phyloP scores from a whole-genome alignment of 1,140 invertebrate genomes.

The Metopolophium dirhodum region DNA sequence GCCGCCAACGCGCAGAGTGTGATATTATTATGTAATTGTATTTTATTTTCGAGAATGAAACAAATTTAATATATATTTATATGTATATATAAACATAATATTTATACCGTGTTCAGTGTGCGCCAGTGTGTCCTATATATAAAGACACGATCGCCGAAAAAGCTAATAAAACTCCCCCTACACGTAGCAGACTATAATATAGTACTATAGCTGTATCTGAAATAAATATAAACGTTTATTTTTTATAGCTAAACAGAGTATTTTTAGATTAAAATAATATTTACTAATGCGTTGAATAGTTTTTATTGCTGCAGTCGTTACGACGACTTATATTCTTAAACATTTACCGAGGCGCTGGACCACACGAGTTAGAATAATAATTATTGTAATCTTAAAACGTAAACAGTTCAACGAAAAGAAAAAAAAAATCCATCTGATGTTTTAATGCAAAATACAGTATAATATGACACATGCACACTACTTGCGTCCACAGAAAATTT shows the following conservation, averaged over 20 bases:
- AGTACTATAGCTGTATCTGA: background rate
- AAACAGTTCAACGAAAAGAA: background rate
- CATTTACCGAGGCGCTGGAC: background rate
- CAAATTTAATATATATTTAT: background rate
- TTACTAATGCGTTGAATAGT: background rate
- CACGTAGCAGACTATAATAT: background rate
- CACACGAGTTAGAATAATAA: background rate
- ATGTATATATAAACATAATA: background rate
- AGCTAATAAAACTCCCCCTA: slow-evolving; percentile 1
- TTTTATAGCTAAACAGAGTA: background rate
- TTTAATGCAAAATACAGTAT: background rate
- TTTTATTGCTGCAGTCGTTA: background rate
- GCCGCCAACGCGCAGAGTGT: background rate
- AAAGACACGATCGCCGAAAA: background rate
- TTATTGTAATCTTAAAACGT: background rate
- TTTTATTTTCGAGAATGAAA: background rate
- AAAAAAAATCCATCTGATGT: background rate
- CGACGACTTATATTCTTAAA: background rate
- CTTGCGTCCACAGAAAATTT: background rate
- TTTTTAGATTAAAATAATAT: slow-evolving; percentile 16
- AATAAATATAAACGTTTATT: slow-evolving; percentile 1
- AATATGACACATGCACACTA: too few relatives aligned
- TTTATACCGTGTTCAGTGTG: background rate
- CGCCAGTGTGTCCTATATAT: background rate
- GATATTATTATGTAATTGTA: background rate